Evolutionary conservation across 2,113 vertebrate species (phyloP), one percentile per base, ranked within the genome.

Genomic region (Anguilla japonica): DNA sequence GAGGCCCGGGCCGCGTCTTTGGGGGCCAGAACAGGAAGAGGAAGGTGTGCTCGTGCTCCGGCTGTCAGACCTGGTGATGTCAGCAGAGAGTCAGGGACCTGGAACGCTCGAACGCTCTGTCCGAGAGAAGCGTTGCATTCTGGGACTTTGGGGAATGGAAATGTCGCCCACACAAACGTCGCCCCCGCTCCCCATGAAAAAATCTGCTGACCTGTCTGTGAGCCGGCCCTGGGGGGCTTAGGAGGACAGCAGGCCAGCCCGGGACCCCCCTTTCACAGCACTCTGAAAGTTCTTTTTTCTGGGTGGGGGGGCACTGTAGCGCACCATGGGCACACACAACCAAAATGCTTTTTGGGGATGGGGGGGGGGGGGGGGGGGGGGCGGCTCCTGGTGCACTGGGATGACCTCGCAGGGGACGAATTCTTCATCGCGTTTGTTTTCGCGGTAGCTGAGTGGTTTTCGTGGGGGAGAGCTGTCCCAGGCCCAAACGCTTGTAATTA

Each of bases 401-500:
- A 67, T 67, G 26, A 67, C 60, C 60, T 67, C 3, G 60, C 22
- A 67, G 60, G 26, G 60, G 20, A 20, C 13, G 3, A 67, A 1
- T 20, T 7, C 53, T 67, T 34, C 40, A 63, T 8, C 13, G 53
- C 40, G 22, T 40, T 67, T 6, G 39, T 56, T 43, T n/a, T 40
- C 60, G 5, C 20, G 8, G 6, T 13, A 0, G n/a, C 22, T n/a
- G 71, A 13, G 71, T 0, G n/a, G 3, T 67, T 67, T 5, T 2
- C 5, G 4, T 14, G 11, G 9, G 85, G 43, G 41, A 57, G 83
- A 43, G 39, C 81, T 67, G 79, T 40, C 63, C 41, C 20, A 20
- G 85, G n/a, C 84, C 34, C 41, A 34, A n/a, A 43, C 78, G 40
- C 79, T 34, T 34, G 41, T 81, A 57, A 81, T 56, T 79, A 56